Conservation (phyloP, 2,797 vertebrate species). For the Acrossocheilus wenchowensis region DNA sequence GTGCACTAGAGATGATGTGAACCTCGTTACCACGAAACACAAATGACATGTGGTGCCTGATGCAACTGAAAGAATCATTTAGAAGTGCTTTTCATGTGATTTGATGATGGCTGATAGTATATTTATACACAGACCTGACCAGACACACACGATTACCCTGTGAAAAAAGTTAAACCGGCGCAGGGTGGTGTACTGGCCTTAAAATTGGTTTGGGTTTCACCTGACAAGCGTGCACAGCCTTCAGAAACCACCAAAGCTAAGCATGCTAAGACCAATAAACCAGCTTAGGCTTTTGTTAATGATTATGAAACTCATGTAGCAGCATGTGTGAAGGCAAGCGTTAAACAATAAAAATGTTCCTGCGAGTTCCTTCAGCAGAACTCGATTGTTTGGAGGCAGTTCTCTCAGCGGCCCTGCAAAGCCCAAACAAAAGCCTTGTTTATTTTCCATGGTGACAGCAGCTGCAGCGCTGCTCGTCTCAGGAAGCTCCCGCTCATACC, state of each 20-base stretch:
- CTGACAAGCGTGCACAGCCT: neutral
- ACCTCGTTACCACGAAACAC: neutral
- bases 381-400: neutral
- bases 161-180: neutral
- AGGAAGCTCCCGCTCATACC: conserved; percentile 68
- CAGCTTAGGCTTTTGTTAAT: neutral
- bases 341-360: conserved; percentile 1
- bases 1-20: neutral
- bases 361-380: neutral
- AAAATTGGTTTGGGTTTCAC: neutral
- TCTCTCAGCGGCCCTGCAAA: conserved; percentile 52
- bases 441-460: conserved; percentile 73
- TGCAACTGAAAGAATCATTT: neutral
- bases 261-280: neutral
- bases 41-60: neutral
- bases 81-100: neutral
- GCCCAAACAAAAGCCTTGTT: conserved; percentile 78
- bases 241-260: neutral
- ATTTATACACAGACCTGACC: neutral
- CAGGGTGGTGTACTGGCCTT: neutral
- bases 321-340: neutral
- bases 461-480: conserved; percentile 51
- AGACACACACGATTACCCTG: neutral
- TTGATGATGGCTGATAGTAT: neutral
- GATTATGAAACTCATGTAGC: neutral